These are phyloP conservation scores for Cyrtonyx montezumae DNA, from an alignment of 2,113 vertebrate genomes.

Conservation along the genomic window DNA sequence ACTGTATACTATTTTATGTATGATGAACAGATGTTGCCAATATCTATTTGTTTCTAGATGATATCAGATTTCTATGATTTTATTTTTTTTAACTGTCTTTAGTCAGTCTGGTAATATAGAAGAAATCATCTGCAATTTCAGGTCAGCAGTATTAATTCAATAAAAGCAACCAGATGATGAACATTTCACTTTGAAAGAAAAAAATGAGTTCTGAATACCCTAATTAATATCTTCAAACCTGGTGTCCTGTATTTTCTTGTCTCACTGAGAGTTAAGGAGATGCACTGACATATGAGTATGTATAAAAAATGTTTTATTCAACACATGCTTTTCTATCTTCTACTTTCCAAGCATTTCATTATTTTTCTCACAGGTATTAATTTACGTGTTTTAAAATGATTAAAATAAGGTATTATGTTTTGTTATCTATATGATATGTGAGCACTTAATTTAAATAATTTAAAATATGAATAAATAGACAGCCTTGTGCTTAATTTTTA, in stretches of 20 bases:
- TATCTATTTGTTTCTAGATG: no score
- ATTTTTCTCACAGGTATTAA: background rate
- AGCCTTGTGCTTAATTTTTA: background rate
- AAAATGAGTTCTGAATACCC: background rate
- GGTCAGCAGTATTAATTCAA: background rate
- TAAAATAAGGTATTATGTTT: background rate
- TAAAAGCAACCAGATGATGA: background rate
- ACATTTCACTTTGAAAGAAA: background rate
- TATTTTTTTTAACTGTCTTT: background rate
- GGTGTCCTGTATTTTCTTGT: background rate
- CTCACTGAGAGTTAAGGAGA: background rate
- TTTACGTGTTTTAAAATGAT: background rate
- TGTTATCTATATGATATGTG: background rate
- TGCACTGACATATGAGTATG: background rate
- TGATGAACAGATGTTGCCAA: background rate
- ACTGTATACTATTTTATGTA: background rate
- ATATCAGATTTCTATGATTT: background rate
- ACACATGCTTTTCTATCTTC: background rate
- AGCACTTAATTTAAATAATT: background rate
- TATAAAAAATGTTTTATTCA: background rate
- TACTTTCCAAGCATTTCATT: background rate
- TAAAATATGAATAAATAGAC: background rate
- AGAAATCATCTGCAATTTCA: background rate
- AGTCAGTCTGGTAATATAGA: background rate
- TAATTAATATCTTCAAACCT: background rate